A percentile compares a stretch with the other conserved stretches of the same genome.
phyloP scores from a whole-genome alignment of 2,888 invertebrate species.

The Cephalotes varians region DNA sequence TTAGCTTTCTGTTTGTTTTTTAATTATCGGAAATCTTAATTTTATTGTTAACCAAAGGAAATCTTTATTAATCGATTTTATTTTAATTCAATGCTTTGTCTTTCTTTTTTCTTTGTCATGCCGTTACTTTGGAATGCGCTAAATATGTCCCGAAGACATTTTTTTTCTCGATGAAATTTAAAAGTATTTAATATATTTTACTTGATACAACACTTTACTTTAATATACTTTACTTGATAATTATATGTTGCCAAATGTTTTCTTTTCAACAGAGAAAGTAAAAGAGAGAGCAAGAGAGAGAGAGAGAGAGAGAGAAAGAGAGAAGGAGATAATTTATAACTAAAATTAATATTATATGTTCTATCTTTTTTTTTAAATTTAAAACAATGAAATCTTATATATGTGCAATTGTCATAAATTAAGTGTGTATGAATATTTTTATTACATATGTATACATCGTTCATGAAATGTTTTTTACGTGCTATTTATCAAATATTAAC shows the following conservation, averaged over 20 bases:
- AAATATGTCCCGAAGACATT: neutral
- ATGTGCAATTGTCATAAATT: neutral
- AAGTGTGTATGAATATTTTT: neutral
- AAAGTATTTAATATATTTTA: neutral
- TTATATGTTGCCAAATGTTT: neutral
- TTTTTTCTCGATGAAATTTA: neutral
- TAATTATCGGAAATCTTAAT: too few species aligned
- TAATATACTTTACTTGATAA: too few species aligned
- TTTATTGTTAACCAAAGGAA: neutral
- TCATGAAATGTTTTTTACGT: neutral
- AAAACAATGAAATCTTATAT: neutral
- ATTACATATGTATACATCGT: neutral
- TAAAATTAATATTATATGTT: neutral
- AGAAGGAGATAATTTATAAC: neutral
- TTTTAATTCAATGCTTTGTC: neutral
- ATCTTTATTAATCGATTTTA: neutral
- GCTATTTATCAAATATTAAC: neutral
- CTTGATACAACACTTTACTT: neutral
- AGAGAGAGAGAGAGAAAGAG: neutral
- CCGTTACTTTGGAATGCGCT: neutral
- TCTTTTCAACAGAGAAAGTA: neutral
- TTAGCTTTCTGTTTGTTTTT: too few species aligned
- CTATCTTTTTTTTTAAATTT: neutral
- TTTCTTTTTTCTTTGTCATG: neutral
- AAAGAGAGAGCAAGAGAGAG: neutral